Conservation (phyloP, 2,888 invertebrate species). For the Chloromyia formosa region DNA sequence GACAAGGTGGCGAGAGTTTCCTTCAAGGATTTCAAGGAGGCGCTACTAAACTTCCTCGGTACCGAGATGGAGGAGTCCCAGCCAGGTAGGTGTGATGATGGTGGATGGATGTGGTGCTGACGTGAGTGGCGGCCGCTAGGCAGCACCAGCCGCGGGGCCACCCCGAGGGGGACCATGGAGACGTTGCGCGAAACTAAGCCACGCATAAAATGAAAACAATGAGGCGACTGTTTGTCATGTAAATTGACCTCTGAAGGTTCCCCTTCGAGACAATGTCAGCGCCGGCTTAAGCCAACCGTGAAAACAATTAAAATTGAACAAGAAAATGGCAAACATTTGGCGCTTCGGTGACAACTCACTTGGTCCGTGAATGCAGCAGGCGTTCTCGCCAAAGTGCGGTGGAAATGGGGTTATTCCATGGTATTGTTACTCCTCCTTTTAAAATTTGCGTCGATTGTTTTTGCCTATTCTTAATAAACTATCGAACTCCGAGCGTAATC, state of each 20-base stretch:
- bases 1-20: constrained; percentile 65
- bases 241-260: constrained; percentile 41
- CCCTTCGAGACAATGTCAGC: constrained; percentile 8
- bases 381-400: too few relatives aligned
- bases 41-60: constrained; percentile 75
- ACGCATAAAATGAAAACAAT: constrained; percentile 11
- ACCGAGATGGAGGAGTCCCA: constrained; percentile 62
- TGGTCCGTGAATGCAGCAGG: too few relatives aligned
- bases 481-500: too few relatives aligned
- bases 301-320: constrained; percentile 21
- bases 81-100: constrained; percentile 34
- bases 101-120: too few relatives aligned
- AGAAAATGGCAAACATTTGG: constrained; percentile 24
- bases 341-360: too few relatives aligned
- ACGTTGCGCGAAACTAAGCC: not conserved
- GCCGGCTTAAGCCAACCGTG: constrained; percentile 35
- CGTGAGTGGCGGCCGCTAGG: not conserved
- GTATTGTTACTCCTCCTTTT: too few relatives aligned
- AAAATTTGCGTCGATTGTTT: too few relatives aligned
- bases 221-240: constrained; percentile 21
- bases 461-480: too few relatives aligned
- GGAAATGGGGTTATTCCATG: too few relatives aligned
- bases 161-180: not conserved
- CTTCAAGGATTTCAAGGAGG: constrained; percentile 81
- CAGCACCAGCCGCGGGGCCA: too few relatives aligned